Evolutionary conservation across 1,140 invertebrate genomes (phyloP).

Genomic region (Saxidomus purpurata): DNA sequence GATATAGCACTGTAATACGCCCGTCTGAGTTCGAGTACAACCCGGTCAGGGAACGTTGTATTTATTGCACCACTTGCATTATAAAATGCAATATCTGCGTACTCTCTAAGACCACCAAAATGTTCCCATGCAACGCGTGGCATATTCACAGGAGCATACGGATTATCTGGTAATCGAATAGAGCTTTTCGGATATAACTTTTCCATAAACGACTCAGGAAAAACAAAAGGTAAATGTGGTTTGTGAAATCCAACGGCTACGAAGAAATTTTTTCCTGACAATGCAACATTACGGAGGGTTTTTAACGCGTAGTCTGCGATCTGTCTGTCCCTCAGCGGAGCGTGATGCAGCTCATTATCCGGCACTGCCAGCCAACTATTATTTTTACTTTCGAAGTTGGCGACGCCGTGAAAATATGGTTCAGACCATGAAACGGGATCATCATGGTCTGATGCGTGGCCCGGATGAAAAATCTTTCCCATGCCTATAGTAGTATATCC

Average conservation of each 20-base stretch:
- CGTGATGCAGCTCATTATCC: neutral
- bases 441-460: conserved; percentile 72
- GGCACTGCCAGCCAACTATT: conserved; percentile 18
- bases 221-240: conserved; percentile 61
- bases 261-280: conserved; percentile 63
- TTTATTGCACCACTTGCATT: conserved; percentile 31
- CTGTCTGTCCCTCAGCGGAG: conserved; percentile 89
- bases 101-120: conserved; percentile 30
- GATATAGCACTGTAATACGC: conserved; percentile 92
- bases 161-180: conserved; percentile 52
- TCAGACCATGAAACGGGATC: conserved; percentile 66
- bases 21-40: conserved; percentile 69
- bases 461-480: conserved; percentile 94
- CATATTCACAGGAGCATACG: conserved; percentile 65
- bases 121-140: conserved; percentile 63
- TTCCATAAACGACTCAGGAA: conserved; percentile 65
- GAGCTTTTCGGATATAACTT: conserved; percentile 36
- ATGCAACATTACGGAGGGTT: neutral
- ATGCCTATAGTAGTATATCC: conserved; percentile 93
- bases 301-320: conserved; percentile 88
- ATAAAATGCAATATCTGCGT: conserved; percentile 49
- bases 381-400: neutral
- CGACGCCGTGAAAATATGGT: conserved; percentile 56
- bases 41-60: conserved; percentile 59
- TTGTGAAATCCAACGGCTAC: conserved; percentile 74